phyloP scores from a whole-genome alignment of 2,888 invertebrate species.

The Eupithecia exiguata region DNA sequence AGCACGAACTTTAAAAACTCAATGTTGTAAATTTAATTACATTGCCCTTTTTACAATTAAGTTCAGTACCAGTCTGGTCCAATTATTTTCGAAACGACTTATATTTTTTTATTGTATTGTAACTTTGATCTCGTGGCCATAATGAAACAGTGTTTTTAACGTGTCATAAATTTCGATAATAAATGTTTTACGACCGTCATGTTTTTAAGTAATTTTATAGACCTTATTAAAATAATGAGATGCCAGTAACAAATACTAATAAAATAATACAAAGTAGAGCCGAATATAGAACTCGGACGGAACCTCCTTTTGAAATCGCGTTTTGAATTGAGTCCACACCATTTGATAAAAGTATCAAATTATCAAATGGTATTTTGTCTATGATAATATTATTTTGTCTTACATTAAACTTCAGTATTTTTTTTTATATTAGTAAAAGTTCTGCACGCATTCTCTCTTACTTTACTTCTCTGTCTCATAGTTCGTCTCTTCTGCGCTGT shows the following conservation, averaged over 20 bases:
- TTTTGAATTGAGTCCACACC: too few species aligned
- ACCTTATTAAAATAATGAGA: constrained; percentile 11
- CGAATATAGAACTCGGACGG: neutral
- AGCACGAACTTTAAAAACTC: constrained; percentile 28
- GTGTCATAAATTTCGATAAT: constrained; percentile 31
- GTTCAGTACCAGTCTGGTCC: neutral
- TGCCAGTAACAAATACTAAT: neutral
- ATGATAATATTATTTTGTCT: too few species aligned
- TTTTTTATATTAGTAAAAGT: too few species aligned
- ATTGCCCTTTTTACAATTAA: constrained; percentile 40
- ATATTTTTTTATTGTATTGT: neutral
- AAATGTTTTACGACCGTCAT: constrained; percentile 15
- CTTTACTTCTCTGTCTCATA: too few species aligned
- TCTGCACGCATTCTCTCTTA: too few species aligned
- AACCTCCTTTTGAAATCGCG: neutral
- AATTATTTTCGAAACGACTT: constrained; percentile 6
- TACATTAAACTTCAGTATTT: too few species aligned
- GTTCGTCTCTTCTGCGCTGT: too few species aligned
- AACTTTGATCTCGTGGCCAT: constrained; percentile 11
- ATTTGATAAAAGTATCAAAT: too few species aligned
- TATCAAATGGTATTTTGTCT: too few species aligned
- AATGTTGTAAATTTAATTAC: constrained; percentile 44
- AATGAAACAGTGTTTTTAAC: constrained; percentile 32
- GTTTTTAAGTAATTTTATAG: constrained; percentile 24
- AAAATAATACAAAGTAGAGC: constrained; percentile 5